These are phyloP conservation scores for Pegea sp. DNA, from an alignment of 23 tunicate genomes.

Conservation along the genomic window DNA sequence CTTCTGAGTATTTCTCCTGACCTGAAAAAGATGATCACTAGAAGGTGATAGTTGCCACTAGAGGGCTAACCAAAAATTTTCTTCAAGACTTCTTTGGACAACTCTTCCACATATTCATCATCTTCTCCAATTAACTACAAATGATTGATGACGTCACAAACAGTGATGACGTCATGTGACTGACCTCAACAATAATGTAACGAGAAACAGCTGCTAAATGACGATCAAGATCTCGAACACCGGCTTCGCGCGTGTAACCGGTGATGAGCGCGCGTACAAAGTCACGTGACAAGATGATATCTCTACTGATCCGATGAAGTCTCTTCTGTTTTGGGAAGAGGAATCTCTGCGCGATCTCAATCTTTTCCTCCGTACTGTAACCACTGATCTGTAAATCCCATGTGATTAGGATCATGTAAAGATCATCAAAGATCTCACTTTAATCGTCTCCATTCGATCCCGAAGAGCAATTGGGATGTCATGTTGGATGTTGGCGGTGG, in stretches of 20 bases:
- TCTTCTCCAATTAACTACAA: too few species aligned
- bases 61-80: too few species aligned
- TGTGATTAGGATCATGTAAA: neutral
- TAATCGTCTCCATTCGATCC: constrained; percentile 46
- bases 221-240: constrained; percentile 34
- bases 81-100: too few species aligned
- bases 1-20: too few species aligned
- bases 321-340: constrained; percentile 38
- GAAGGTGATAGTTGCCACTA: too few species aligned
- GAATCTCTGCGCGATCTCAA: constrained; percentile 16
- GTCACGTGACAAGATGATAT: neutral
- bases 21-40: too few species aligned
- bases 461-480: constrained; percentile 24
- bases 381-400: constrained; percentile 18
- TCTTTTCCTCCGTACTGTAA: constrained; percentile 38
- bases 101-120: too few species aligned
- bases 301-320: constrained; percentile 6
- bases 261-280: constrained; percentile 8
- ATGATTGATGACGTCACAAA: too few species aligned
- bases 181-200: constrained; percentile 20
- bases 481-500: constrained; percentile 20
- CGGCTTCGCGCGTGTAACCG: constrained; percentile 39
- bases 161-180: neutral
- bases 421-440: constrained; percentile 6
- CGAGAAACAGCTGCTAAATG: constrained; percentile 28